A percentile compares a stretch with the other conserved stretches of the same genome.
phyloP scores from a whole-genome alignment of 2,888 invertebrate genomes.

The Ormyrus thymus region DNA sequence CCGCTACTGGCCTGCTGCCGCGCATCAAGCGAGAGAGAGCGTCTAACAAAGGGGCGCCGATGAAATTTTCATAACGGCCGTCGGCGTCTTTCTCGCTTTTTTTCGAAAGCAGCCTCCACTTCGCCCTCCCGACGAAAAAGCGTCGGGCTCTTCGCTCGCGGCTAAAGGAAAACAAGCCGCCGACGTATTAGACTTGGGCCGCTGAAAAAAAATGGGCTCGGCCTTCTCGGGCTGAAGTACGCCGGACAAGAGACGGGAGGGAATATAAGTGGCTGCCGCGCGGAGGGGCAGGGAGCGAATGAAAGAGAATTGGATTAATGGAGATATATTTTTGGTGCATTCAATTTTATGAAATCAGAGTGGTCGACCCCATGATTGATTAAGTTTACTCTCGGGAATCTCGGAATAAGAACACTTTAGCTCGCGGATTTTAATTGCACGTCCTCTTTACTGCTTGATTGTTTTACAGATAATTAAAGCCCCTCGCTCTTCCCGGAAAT shows the following conservation, averaged over 20 bases:
- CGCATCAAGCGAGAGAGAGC: no score
- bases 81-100: background rate
- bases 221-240: background rate
- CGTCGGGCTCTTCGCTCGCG: background rate
- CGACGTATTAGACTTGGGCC: conserved; percentile 10
- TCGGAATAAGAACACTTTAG: conserved; percentile 26
- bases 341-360: conserved; percentile 51
- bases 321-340: conserved; percentile 51
- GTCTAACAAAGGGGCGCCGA: conserved; percentile 14
- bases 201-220: conserved; percentile 24
- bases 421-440: conserved; percentile 41
- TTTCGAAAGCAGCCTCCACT: background rate
- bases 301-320: conserved; percentile 50
- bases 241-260: background rate
- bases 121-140: background rate
- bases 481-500: background rate
- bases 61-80: conserved; percentile 60
- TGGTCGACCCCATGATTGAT: conserved; percentile 47
- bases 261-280: conserved; percentile 38
- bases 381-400: conserved; percentile 47
- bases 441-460: conserved; percentile 38
- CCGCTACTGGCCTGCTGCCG: no score
- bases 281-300: background rate
- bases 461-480: conserved; percentile 50
- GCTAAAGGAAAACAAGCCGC: conserved; percentile 11